phyloP scores from a whole-genome alignment of 2,888 invertebrate species.

The Eremobia ochroleuca region DNA sequence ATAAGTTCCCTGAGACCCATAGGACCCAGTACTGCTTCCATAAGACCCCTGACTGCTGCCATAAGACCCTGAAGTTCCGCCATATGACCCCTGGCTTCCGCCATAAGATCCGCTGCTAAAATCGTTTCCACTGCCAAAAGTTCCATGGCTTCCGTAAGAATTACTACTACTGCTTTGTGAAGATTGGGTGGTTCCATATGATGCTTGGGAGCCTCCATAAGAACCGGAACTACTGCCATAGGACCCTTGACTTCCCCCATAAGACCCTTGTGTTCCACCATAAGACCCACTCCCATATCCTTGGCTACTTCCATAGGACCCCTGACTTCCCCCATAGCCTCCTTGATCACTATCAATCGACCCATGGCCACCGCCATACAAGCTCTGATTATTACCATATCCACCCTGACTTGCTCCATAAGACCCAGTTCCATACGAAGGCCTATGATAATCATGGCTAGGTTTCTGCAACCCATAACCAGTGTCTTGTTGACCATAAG shows the following conservation, averaged over 20 bases:
- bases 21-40: conserved; percentile 42
- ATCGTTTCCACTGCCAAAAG: conserved; percentile 32
- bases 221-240: conserved; percentile 41
- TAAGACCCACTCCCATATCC: conserved; percentile 38
- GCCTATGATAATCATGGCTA: conserved; percentile 39
- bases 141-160: conserved; percentile 25
- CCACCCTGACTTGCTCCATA: conserved; percentile 38
- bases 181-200: conserved; percentile 39
- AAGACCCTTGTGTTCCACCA: conserved; percentile 37
- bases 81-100: conserved; percentile 34
- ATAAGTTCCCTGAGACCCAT: conserved; percentile 34
- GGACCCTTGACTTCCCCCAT: conserved; percentile 47
- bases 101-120: conserved; percentile 42
- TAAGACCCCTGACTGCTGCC: conserved; percentile 34
- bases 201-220: conserved; percentile 38
- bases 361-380: conserved; percentile 51
- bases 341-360: conserved; percentile 35
- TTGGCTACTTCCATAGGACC: conserved; percentile 34
- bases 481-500: conserved; percentile 35
- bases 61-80: conserved; percentile 32
- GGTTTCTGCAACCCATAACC: conserved; percentile 56
- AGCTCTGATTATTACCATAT: conserved; percentile 39
- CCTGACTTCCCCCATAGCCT: conserved; percentile 43
- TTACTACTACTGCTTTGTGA: conserved; percentile 35
- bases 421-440: conserved; percentile 37